A percentile compares a stretch with the other conserved stretches of the same genome.
These are phyloP conservation scores for Danio tinwini DNA, from an alignment of 2,797 vertebrate species.

Conservation along the genomic window DNA sequence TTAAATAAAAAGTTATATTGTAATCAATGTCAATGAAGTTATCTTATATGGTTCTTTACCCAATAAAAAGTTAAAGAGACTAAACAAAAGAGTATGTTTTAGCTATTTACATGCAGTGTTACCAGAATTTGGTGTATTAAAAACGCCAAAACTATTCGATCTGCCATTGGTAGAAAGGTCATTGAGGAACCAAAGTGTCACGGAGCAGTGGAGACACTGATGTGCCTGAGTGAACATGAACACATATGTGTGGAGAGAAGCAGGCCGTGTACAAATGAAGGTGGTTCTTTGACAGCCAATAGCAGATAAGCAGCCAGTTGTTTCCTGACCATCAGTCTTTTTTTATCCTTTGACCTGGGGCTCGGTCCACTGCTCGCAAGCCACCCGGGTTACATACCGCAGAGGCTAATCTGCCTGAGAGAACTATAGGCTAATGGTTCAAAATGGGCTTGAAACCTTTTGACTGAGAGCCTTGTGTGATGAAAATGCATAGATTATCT, in stretches of 20 bases:
- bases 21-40: no score
- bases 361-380: slow-evolving; percentile 34
- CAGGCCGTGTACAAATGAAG: slow-evolving; percentile 40
- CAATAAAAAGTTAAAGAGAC: no score
- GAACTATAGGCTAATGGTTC: neutral
- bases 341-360: slow-evolving; percentile 49
- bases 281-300: slow-evolving; percentile 49
- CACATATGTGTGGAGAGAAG: slow-evolving; percentile 53
- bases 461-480: neutral
- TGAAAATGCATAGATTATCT: neutral
- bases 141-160: neutral
- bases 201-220: slow-evolving; percentile 13
- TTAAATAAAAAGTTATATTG: no score
- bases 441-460: neutral
- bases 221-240: slow-evolving; percentile 48
- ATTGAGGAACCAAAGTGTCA: slow-evolving; percentile 2
- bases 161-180: no score
- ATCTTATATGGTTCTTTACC: no score
- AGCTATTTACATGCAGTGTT: neutral
- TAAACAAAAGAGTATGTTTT: no score
- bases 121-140: neutral
- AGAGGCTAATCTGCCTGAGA: slow-evolving; percentile 20
- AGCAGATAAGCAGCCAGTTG: slow-evolving; percentile 64
- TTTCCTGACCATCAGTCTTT: slow-evolving; percentile 70
- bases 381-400: slow-evolving; percentile 46